Base-by-base conservation (phyloP, 2,797 vertebrate genomes). In the Smutsia gigantea region DNA sequence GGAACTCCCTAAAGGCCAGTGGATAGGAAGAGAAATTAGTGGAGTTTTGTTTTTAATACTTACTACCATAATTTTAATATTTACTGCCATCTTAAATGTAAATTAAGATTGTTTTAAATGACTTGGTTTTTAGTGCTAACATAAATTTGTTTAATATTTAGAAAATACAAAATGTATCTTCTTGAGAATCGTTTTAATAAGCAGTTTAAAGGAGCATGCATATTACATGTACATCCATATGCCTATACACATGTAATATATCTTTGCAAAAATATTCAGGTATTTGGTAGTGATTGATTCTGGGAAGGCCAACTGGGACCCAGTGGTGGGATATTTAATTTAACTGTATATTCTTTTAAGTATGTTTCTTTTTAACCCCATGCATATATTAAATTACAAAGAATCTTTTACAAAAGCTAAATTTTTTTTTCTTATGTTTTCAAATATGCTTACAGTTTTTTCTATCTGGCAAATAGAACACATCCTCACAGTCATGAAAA, bases 1-100 rank as follows among this genome's bases (percentile, higher is more conserved):
- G 85, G 86, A 93, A 34, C 71, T 66, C 68, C 23, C 51, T 93
- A 51, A 95, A 82, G 87, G 61, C 93, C 55, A 82, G 85, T 93
- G 27, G 34, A n/a, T 51, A 29, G 51, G 9, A 34, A 92, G 42
- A 92, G 29, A 72, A 85, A 53, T 19, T 39, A 82, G 34, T 86
- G 13, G 15, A 6, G 0, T 74, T 90, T n/a, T 91, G 29, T n/a
- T 88, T 92, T 79, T 53, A 51, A 53, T 46, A 13, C 42, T 71
- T 72, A 72, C 46, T 72, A 42, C 14, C 14, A 75, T 53, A 39
- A 39, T 88, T 92, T 79, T 53, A 51, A 75, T 46, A 13, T 71
- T 71, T 72, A 72, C 46, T 72, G 46, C 14, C 14, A 75, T 53
- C 42, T 46, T 87, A 31, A 63, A 53, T 71, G 13, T 49, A 69